These are phyloP conservation scores for Watsonalla binaria DNA, from an alignment of 2,888 invertebrate species.

Conservation along the genomic window DNA sequence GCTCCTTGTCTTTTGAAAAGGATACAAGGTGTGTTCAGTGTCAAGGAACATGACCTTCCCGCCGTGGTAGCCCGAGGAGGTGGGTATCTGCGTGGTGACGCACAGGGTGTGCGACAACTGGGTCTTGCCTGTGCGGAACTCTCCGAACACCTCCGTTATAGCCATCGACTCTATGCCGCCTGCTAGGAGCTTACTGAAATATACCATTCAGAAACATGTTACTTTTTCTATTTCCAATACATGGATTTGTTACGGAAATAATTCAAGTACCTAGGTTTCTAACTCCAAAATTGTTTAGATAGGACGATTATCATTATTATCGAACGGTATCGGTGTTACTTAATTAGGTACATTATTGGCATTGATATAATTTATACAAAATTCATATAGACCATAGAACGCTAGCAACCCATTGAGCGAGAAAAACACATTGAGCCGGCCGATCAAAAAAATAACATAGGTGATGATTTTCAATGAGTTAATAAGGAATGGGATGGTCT, in stretches of 20 bases:
- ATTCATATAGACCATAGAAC: too few relatives aligned
- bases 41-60: constrained; percentile 91
- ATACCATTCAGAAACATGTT: too few relatives aligned
- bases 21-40: constrained; percentile 92
- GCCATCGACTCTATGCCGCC: constrained; percentile 91
- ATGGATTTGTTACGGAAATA: too few relatives aligned
- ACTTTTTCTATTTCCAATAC: too few relatives aligned
- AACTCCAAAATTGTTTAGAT: background rate
- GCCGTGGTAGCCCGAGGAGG: constrained; percentile 82
- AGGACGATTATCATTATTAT: too few relatives aligned
- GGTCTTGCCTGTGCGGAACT: constrained; percentile 90
- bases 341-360: too few relatives aligned
- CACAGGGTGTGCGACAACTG: constrained; percentile 89
- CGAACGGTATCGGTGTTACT: too few relatives aligned
- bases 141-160: constrained; percentile 90
- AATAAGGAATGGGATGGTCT: background rate
- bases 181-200: constrained; percentile 83
- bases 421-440: too few relatives aligned
- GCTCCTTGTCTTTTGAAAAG: constrained; percentile 65
- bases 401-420: too few relatives aligned
- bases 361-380: too few relatives aligned
- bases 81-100: constrained; percentile 87
- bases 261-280: too few relatives aligned
- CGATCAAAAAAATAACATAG: background rate
- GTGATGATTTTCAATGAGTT: background rate